Evolutionary conservation across 2,797 vertebrate species (phyloP), one percentile per base, ranked within the genome.

Genomic region (Cheracebus regulus): DNA sequence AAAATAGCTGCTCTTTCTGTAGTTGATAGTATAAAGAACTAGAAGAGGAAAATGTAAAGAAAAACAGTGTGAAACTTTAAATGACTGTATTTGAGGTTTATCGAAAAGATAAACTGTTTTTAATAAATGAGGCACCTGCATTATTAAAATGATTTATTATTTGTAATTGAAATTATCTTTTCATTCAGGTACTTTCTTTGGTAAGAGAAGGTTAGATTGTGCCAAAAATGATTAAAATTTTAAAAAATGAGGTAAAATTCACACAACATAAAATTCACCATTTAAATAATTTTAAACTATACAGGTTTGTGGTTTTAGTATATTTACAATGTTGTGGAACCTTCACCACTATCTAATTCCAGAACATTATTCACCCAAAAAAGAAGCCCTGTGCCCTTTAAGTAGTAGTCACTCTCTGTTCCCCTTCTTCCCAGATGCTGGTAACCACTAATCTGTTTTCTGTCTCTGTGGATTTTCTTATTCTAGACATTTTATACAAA

Each of bases 111-210:
- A 64, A 64, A 44, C 12, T 70, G 0, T 92, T 88, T 95, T 82
- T 58, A 55, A 57, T 81, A 46, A 92, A 67, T 48, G 14, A 58
- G n/a, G 4, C 41, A 52, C 58, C 11, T 26, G 76, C 4, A 52
- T 81, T 93, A 70, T 76, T 46, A 95, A 89, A 90, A 87, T 87
- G 36, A 36, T 39, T 80, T 80, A 28, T 76, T 76, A 76, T 78
- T 82, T 88, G 84, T 80, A 72, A 92, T 72, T 52, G 4, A 15
- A 92, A 39, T 90, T 58, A 75, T 75, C 7, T 58, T 89, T 92
- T 93, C 15, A 67, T 94, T 92, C 52, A 64, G 84, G 30, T 30
- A 90, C 58, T 76, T 84, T 84, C 58, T 73, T 90, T 64, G 50
- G 58, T 86, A 52, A 85, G 52, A 84, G 67, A 57, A 75, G 22